Conservation (phyloP, 2,888 invertebrate genomes). For the Dicranocentrus wangi region DNA sequence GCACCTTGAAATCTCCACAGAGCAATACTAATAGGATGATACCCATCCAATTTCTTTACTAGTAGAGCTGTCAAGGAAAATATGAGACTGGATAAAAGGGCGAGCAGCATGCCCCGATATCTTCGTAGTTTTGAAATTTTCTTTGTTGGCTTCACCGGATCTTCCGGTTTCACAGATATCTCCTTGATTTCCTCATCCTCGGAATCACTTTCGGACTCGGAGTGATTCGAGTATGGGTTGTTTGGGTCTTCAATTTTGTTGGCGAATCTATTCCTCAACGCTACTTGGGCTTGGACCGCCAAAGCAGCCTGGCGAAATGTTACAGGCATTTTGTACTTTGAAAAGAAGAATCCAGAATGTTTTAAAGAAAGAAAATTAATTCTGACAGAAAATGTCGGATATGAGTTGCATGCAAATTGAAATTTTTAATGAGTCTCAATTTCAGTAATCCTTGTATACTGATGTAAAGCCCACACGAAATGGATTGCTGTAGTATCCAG, state of each 20-base stretch:
- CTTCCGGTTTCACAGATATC: background rate
- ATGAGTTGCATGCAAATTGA: too few relatives aligned
- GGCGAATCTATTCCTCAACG: slow-evolving; percentile 52
- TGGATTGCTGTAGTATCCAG: too few relatives aligned
- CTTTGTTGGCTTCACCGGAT: background rate
- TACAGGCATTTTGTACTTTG: slow-evolving; percentile 47
- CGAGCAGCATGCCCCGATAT: slow-evolving; percentile 66
- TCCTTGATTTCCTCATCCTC: slow-evolving; percentile 53
- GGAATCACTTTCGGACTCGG: slow-evolving; percentile 45
- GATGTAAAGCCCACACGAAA: too few relatives aligned
- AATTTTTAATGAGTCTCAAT: too few relatives aligned
- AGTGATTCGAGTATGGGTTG: slow-evolving; percentile 61
- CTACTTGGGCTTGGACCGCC: slow-evolving; percentile 58
- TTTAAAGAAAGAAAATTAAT: background rate
- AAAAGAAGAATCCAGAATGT: background rate
- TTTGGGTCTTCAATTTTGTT: slow-evolving; percentile 62
- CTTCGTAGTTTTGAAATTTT: slow-evolving; percentile 27
- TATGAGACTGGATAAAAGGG: slow-evolving; percentile 66
- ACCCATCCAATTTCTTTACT: slow-evolving; percentile 67
- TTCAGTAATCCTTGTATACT: too few relatives aligned
- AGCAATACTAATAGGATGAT: slow-evolving; percentile 66
- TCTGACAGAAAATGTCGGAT: too few relatives aligned
- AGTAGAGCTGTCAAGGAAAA: slow-evolving; percentile 66
- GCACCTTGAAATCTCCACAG: slow-evolving; percentile 70
- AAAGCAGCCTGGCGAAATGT: slow-evolving; percentile 58